phyloP scores from a whole-genome alignment of 2,113 vertebrate species.

The Triplophysa dalaica region DNA sequence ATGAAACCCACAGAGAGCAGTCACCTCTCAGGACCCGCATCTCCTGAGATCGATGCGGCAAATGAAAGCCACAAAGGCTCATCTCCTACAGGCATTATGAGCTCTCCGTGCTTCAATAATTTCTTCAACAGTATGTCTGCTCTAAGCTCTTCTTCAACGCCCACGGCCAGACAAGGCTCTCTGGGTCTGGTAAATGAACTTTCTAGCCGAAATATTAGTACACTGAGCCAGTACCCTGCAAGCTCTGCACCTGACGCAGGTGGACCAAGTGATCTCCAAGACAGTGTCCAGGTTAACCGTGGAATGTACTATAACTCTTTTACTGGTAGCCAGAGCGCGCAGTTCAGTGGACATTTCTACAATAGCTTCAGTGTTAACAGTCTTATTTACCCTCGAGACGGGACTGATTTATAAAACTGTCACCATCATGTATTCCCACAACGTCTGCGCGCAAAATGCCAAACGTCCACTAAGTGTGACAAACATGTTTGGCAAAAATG shows the following conservation, averaged over 20 bases:
- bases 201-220: conserved; percentile 78
- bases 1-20: conserved; percentile 79
- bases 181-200: conserved; percentile 78
- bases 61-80: conserved; percentile 76
- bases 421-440: background rate
- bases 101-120: conserved; percentile 84
- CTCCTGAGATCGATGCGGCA: conserved; percentile 79
- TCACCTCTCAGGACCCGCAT: conserved; percentile 76
- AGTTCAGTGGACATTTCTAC: conserved; percentile 87
- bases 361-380: conserved; percentile 95
- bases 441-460: background rate
- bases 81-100: conserved; percentile 75
- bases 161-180: conserved; percentile 65
- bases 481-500: background rate
- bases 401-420: conserved; percentile 82
- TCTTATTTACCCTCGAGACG: conserved; percentile 90
- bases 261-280: conserved; percentile 69
- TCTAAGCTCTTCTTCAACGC: conserved; percentile 70
- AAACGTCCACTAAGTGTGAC: background rate
- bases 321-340: conserved; percentile 78
- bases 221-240: conserved; percentile 72
- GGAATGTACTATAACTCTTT: conserved; percentile 89
- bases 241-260: conserved; percentile 50
- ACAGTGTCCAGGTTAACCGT: conserved; percentile 76
- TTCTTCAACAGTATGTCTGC: conserved; percentile 91